Evolutionary conservation across 2,888 invertebrate species (phyloP).

Genomic region (Drosophila fungiperda): DNA sequence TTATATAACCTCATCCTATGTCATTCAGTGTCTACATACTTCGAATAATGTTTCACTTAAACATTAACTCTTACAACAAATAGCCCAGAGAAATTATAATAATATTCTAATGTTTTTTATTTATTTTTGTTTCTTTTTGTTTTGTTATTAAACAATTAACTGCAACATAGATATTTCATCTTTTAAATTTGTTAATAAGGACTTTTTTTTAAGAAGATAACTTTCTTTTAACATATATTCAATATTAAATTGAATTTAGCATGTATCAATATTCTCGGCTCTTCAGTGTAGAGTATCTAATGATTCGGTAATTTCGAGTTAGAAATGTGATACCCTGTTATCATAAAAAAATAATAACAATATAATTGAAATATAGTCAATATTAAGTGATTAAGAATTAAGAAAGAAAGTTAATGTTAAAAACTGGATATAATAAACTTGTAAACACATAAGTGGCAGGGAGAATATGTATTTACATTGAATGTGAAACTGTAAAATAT

Average conservation of each 20-base stretch:
- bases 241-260: not conserved
- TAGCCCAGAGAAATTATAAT: not conserved
- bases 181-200: not conserved
- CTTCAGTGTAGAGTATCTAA: not conserved
- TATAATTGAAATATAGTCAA: not conserved
- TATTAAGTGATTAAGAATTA: too few relatives aligned
- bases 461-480: not conserved
- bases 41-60: not conserved
- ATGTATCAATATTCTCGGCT: not conserved
- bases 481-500: not conserved
- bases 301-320: not conserved
- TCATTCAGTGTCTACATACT: not conserved
- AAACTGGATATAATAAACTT: not conserved
- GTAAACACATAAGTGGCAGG: not conserved
- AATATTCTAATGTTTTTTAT: not conserved
- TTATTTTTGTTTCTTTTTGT: not conserved
- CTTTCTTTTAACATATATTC: constrained; percentile 2
- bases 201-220: not conserved
- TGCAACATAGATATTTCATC: not conserved
- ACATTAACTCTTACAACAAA: not conserved
- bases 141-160: not conserved
- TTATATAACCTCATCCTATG: constrained; percentile 5
- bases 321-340: not conserved
- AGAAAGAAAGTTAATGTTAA: not conserved
- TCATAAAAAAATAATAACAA: not conserved